These are phyloP conservation scores for Himalopsyche phryganea DNA, from an alignment of 1,140 invertebrate genomes.

Conservation along the genomic window DNA sequence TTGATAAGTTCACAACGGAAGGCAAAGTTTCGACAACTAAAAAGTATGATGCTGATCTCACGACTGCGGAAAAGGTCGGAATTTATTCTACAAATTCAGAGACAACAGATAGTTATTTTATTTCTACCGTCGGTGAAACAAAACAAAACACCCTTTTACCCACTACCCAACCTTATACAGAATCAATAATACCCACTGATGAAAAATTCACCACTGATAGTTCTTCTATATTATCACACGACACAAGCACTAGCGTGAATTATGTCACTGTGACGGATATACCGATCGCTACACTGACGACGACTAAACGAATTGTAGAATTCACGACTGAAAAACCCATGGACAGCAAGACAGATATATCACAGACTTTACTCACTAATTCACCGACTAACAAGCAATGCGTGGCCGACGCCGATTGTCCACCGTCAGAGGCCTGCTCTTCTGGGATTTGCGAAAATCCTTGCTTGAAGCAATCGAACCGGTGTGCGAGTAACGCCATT, in stretches of 20 bases:
- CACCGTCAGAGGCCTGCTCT: constrained; percentile 62
- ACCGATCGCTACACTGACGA: neutral
- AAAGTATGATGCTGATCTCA: neutral
- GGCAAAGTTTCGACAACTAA: neutral
- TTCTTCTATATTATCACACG: too few relatives aligned
- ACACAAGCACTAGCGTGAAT: too few relatives aligned
- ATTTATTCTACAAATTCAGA: neutral
- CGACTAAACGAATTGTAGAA: constrained; percentile 3
- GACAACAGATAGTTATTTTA: neutral
- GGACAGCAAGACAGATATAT: constrained; percentile 35
- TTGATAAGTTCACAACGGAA: too few relatives aligned
- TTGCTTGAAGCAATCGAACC: constrained; percentile 56
- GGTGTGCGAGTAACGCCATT: constrained; percentile 65
- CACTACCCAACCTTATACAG: neutral
- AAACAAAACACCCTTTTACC: neutral
- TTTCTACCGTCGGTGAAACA: neutral
- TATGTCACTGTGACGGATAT: neutral
- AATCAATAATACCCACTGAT: too few relatives aligned
- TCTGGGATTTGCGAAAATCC: constrained; percentile 70
- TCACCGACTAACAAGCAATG: constrained; percentile 49
- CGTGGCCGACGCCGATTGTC: constrained; percentile 64
- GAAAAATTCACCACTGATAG: too few relatives aligned
- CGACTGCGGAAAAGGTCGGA: neutral
- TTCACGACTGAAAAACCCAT: neutral
- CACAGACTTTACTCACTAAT: constrained; percentile 41